Base-by-base conservation (phyloP, 2,888 invertebrate genomes). In the Philhelius pedissequus region DNA sequence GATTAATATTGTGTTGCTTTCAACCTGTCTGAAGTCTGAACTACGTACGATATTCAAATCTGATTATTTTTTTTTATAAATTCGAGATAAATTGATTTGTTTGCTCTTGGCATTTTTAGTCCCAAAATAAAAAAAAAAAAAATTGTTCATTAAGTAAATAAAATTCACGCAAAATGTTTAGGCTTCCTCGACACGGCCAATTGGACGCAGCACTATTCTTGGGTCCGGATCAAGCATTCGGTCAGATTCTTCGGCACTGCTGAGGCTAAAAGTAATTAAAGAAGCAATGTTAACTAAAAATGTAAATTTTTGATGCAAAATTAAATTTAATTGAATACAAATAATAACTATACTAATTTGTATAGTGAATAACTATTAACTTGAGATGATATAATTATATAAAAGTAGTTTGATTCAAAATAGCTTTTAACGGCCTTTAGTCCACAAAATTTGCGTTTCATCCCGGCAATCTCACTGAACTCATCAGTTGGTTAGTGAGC, bases 171-270 rank as follows among this genome's bases (percentile, higher is more conserved):
- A 30, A 32, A 18, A 66, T 30, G 27, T 69, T 90, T 90, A 90
- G 68, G 93, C 93, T 88, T 93, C 94, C 89, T 93, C 93, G 66
- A 93, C 92, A 84, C 93, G 92, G 90, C 95, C 95, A 86, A 95
- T 92, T 22, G 95, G 95, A 88, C 94, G 92, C 60, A 94, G 90
- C 30, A 94, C 94, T 88, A 94, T 94, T 88, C 94, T 91, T 68
- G 95, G 95, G 89, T 95, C 94, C 32, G 94, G 94, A 89, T 95
- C 95, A 87, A 95, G 92, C 95, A 95, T 95, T 87, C 95, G 94
- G 90, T 95, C 95, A 87, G 94, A 94, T 90, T 96, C 96, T 90
- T 95, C 95, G 69, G 94, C 94, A 89, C 94, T 94, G 92, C 94
- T 94, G 88, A 93, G 90, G 89, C 94, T 94, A 27, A 69, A 35